A percentile compares a stretch with the other conserved stretches of the same genome.
These are phyloP conservation scores for Eurosta solidaginis DNA, from an alignment of 1,140 invertebrate genomes.

Conservation along the genomic window DNA sequence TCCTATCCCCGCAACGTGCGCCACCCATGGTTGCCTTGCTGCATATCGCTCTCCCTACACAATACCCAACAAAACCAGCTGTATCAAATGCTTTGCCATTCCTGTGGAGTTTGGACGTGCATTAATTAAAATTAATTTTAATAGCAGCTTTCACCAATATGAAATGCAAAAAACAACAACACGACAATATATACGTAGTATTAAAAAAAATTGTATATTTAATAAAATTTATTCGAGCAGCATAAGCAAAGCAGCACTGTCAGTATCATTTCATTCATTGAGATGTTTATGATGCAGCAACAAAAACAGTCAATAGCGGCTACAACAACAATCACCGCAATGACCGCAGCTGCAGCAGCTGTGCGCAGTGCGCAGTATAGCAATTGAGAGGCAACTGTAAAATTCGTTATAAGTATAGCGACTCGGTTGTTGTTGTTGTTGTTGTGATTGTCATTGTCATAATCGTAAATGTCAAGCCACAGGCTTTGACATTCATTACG, in stretches of 20 bases:
- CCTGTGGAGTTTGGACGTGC: background rate
- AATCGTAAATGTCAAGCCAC: constrained; percentile 23
- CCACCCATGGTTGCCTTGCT: too few species aligned
- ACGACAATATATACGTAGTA: background rate
- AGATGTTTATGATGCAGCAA: too few species aligned
- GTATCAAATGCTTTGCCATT: background rate
- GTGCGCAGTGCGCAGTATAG: too few species aligned
- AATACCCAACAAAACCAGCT: background rate
- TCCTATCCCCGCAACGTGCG: too few species aligned
- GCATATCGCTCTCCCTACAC: background rate
- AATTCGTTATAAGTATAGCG: background rate
- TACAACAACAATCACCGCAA: background rate
- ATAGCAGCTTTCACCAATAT: background rate
- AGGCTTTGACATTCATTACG: constrained; percentile 28
- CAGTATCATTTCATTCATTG: background rate
- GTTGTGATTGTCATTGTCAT: constrained; percentile 26
- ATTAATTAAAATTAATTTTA: constrained; percentile 26
- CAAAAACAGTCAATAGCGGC: too few species aligned
- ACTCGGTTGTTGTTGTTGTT: constrained; percentile 9
- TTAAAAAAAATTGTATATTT: constrained; percentile 13
- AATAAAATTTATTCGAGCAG: background rate
- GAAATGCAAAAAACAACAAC: background rate
- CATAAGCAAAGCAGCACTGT: background rate
- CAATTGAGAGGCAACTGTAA: background rate
- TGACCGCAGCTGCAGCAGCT: background rate